phyloP scores from a whole-genome alignment of 2,113 vertebrate genomes.

The Mugil cephalus region DNA sequence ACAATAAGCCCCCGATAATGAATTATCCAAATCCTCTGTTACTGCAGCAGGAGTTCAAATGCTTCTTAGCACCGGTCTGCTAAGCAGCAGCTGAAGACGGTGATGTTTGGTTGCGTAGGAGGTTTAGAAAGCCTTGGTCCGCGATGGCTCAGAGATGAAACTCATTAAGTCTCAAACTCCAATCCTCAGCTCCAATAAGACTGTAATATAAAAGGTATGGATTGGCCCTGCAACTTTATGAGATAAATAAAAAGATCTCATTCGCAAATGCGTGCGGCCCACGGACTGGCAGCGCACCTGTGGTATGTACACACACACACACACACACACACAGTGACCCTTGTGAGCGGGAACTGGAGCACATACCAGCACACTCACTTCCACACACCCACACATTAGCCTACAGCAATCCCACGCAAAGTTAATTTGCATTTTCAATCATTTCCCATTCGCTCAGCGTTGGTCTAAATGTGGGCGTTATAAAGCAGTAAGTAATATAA shows the following conservation, averaged over 20 bases:
- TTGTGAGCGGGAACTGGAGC: slow-evolving; percentile 13
- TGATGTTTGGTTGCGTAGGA: slow-evolving; percentile 63
- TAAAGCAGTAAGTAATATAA: slow-evolving; percentile 65
- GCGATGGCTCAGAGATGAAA: slow-evolving; percentile 66
- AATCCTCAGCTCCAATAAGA: slow-evolving; percentile 73
- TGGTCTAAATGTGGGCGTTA: slow-evolving; percentile 52
- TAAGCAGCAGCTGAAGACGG: slow-evolving; percentile 31
- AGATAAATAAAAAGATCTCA: slow-evolving; percentile 63
- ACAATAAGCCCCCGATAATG: slow-evolving; percentile 13
- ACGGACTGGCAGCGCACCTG: background rate
- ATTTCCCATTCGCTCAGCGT: slow-evolving; percentile 52
- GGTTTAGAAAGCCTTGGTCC: slow-evolving; percentile 41
- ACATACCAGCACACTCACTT: slow-evolving; percentile 8
- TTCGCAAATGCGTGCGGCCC: slow-evolving; percentile 24
- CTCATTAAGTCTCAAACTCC: slow-evolving; percentile 75
- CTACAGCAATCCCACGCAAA: slow-evolving; percentile 48
- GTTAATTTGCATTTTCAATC: slow-evolving; percentile 67
- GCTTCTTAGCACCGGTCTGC: background rate
- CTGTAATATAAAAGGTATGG: slow-evolving; percentile 75
- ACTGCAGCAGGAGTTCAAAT: slow-evolving; percentile 38
- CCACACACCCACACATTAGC: slow-evolving; percentile 52
- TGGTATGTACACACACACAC: background rate
- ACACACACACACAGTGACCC: slow-evolving; percentile 36
- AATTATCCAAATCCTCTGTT: slow-evolving; percentile 18
- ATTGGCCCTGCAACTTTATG: slow-evolving; percentile 57